Percentiles rank a stretch among this genome's conserved stretches.
Conservation (phyloP, 2,797 vertebrate species). For the Coracias cyanogaster region DNA sequence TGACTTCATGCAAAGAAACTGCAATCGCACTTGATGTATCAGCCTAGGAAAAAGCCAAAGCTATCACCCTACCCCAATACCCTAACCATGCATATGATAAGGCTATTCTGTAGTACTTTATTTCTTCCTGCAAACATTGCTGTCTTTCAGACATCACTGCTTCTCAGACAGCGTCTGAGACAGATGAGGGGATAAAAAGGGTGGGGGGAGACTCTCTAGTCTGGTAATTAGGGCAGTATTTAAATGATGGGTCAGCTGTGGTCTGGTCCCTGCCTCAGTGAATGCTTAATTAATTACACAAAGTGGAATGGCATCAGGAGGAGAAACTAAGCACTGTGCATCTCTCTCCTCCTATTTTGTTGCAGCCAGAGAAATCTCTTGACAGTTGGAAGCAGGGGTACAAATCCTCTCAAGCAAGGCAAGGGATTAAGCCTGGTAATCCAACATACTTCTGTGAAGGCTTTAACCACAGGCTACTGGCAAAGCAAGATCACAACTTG, state of each 20-base stretch:
- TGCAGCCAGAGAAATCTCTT: constrained; percentile 9
- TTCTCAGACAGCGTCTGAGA: not conserved
- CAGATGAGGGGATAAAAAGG: not conserved
- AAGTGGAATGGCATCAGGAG: not conserved
- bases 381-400: not conserved
- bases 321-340: not conserved
- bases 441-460: not conserved
- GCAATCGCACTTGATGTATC: not conserved
- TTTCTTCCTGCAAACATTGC: not conserved
- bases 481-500: not conserved
- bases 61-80: not conserved
- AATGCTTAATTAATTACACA: constrained; percentile 29
- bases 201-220: not conserved
- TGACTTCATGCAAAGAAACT: not conserved
- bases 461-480: not conserved
- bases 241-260: not conserved
- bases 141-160: no score
- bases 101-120: not conserved
- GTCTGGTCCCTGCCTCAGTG: not conserved
- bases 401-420: constrained; percentile 33
- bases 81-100: not conserved
- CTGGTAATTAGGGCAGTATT: not conserved
- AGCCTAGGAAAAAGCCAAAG: not conserved
- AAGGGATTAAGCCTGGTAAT: constrained; percentile 44
- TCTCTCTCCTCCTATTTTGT: not conserved